Percentiles rank a stretch among this genome's conserved stretches.
These are phyloP conservation scores for Lasius platythorax DNA, from an alignment of 2,888 invertebrate genomes.

Conservation along the genomic window DNA sequence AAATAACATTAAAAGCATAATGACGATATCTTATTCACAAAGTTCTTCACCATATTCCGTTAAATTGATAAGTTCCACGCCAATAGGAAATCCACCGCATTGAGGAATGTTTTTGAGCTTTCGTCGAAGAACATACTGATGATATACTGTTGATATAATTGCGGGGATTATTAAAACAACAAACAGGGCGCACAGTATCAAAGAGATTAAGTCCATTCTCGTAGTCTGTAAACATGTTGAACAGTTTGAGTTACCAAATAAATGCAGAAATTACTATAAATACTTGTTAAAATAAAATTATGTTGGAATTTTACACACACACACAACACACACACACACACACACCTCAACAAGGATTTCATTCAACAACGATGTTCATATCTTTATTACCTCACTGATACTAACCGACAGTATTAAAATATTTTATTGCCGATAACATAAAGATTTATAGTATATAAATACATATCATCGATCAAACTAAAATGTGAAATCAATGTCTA, in stretches of 20 bases:
- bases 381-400: too few species aligned
- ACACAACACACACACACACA: too few species aligned
- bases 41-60: neutral
- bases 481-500: too few species aligned
- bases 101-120: neutral
- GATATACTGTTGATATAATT: neutral
- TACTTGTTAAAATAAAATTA: neutral
- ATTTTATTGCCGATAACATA: too few species aligned
- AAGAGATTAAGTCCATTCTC: constrained; percentile 15
- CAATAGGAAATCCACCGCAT: neutral
- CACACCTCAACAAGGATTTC: too few species aligned
- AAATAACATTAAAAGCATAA: neutral
- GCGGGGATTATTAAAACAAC: neutral
- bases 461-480: too few species aligned
- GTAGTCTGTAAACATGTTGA: neutral
- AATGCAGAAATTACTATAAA: neutral
- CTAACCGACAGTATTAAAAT: too few species aligned
- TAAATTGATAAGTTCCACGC: neutral
- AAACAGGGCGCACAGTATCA: neutral
- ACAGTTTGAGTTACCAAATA: neutral
- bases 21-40: neutral
- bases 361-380: too few species aligned
- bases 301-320: too few species aligned
- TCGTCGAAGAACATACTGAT: too few species aligned
- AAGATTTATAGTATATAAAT: too few species aligned